These are phyloP conservation scores for Dysdera silvatica DNA, from an alignment of 1,140 invertebrate genomes.

Conservation along the genomic window DNA sequence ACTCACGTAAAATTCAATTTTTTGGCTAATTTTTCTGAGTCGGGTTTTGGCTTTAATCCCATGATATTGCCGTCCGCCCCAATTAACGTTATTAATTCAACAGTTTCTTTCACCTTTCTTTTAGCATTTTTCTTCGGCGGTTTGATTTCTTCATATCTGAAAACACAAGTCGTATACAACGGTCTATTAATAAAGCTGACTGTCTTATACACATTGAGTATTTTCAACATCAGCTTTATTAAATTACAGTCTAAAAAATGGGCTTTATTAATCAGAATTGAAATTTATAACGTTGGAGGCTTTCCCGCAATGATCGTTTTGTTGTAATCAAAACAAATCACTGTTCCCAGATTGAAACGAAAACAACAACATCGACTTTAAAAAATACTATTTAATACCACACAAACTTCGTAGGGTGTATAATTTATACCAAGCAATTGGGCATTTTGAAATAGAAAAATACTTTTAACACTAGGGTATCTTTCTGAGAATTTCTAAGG, in stretches of 20 bases:
- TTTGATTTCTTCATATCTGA: background rate
- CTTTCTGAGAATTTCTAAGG: no score
- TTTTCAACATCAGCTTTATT: slow-evolving; percentile 6
- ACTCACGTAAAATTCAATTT: slow-evolving; percentile 23
- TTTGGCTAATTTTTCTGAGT: slow-evolving; percentile 17
- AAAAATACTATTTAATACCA: no score
- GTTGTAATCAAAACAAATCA: no score
- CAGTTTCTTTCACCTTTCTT: slow-evolving; percentile 22
- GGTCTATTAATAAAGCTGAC: background rate
- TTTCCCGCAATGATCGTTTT: no score
- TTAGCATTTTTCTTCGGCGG: slow-evolving; percentile 13
- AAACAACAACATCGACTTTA: no score
- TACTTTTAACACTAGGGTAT: no score
- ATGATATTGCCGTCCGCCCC: slow-evolving; percentile 21
- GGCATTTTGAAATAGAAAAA: no score
- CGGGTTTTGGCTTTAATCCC: slow-evolving; percentile 20
- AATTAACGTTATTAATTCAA: slow-evolving; percentile 20
- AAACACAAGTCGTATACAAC: background rate
- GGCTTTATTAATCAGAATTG: no score
- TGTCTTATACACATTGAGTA: background rate
- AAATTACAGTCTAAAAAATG: background rate
- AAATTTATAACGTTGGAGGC: no score
- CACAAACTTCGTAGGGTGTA: no score
- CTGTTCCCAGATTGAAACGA: no score
- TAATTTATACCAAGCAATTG: no score